A percentile compares a stretch with the other conserved stretches of the same genome.
Conservation (phyloP, 2,113 vertebrate species). For the Apeltes quadracus region DNA sequence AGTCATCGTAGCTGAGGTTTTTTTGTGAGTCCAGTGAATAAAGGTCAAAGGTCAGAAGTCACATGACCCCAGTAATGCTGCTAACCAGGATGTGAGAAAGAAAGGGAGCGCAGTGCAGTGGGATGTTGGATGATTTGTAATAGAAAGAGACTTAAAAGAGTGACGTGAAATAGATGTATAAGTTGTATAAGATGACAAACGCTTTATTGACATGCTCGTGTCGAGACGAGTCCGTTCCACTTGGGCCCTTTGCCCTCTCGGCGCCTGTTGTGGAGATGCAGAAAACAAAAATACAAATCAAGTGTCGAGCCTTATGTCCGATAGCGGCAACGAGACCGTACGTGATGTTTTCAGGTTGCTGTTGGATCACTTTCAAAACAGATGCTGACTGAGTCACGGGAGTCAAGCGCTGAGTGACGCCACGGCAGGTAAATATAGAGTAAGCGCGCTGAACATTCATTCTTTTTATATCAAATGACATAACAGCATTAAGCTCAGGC, state of each 20-base stretch:
- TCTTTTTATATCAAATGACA: slow-evolving; percentile 37
- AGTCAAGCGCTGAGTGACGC: background rate
- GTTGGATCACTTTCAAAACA: background rate
- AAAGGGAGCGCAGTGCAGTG: background rate
- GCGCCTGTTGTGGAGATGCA: background rate
- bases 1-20: background rate
- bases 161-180: background rate
- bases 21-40: background rate
- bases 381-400: background rate
- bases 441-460: slow-evolving; percentile 14
- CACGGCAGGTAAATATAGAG: background rate
- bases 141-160: background rate
- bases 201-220: background rate
- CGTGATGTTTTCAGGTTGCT: background rate
- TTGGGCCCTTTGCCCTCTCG: background rate
- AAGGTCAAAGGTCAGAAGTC: background rate
- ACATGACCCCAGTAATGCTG: background rate
- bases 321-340: background rate
- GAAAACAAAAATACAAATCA: background rate
- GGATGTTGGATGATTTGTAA: background rate
- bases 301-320: background rate
- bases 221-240: slow-evolving; percentile 8
- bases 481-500: slow-evolving; percentile 15
- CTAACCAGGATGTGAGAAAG: background rate
- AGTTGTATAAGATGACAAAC: background rate